These are phyloP conservation scores for Chaenodraco wilsoni DNA, from an alignment of 2,797 vertebrate species.

Conservation along the genomic window DNA sequence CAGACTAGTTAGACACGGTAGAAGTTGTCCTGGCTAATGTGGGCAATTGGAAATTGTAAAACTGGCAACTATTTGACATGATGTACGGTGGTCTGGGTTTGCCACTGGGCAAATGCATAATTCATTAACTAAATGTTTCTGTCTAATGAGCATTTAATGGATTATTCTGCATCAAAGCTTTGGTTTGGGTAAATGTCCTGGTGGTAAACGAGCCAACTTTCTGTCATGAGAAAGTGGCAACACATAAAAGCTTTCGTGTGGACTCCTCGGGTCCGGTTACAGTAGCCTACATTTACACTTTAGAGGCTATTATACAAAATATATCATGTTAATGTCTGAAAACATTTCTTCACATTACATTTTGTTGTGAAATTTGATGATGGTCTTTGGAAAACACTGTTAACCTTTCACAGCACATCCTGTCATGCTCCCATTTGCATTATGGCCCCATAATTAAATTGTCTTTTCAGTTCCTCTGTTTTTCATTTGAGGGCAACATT, in stretches of 20 bases:
- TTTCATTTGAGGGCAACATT: constrained; percentile 19
- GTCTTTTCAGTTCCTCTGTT: constrained; percentile 17
- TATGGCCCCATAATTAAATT: neutral
- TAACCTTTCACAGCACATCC: constrained; percentile 22
- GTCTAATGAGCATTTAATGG: constrained; percentile 74
- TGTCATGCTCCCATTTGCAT: neutral
- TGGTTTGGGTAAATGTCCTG: constrained; percentile 55
- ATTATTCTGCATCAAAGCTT: constrained; percentile 77
- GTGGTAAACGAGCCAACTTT: constrained; percentile 53
- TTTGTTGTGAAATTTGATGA: constrained; percentile 1
- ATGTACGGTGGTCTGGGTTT: constrained; percentile 45
- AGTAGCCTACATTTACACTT: neutral
- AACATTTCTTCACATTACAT: neutral
- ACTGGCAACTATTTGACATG: constrained; percentile 45
- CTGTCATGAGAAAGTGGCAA: constrained; percentile 25
- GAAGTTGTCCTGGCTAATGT: constrained; percentile 24
- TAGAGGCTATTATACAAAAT: neutral
- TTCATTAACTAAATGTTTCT: constrained; percentile 75
- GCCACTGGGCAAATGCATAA: constrained; percentile 77
- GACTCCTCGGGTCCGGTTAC: constrained; percentile 9
- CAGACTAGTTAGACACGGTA: constrained; percentile 3
- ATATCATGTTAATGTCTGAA: neutral
- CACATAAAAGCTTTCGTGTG: constrained; percentile 15
- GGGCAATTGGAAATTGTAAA: constrained; percentile 37
- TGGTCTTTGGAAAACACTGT: neutral